A percentile compares a stretch with the other conserved stretches of the same genome.
These are phyloP conservation scores for Fissipunctia ypsillon DNA, from an alignment of 2,888 invertebrate species.

Conservation along the genomic window DNA sequence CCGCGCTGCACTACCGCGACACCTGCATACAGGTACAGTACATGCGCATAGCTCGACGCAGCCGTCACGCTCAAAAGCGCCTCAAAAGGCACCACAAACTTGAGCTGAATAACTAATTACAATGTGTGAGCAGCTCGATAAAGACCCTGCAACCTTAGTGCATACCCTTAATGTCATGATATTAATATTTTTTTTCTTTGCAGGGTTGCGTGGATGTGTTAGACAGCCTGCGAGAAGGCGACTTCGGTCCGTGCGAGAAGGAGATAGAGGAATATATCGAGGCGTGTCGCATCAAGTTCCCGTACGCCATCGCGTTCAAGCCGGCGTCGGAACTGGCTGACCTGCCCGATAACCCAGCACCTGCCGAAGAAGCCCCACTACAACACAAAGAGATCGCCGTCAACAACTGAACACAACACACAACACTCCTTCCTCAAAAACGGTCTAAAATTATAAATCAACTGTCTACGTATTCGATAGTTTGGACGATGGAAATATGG, in stretches of 20 bases:
- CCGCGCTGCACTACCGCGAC: conserved; percentile 77
- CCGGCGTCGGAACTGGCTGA: conserved; percentile 76
- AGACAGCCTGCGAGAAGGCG: conserved; percentile 94
- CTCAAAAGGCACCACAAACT: background rate
- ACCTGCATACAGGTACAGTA: conserved; percentile 81
- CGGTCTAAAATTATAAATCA: conserved; percentile 61
- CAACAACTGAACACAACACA: conserved; percentile 74
- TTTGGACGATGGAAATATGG: conserved; percentile 39
- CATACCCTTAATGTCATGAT: background rate
- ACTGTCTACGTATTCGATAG: conserved; percentile 47
- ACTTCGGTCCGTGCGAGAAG: conserved; percentile 94
- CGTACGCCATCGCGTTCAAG: conserved; percentile 94
- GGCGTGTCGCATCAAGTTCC: conserved; percentile 94
- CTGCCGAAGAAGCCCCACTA: conserved; percentile 67
- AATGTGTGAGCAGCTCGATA: background rate
- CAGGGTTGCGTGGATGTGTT: conserved; percentile 95
- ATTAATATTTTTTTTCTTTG: conserved; percentile 58
- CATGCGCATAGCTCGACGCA: background rate
- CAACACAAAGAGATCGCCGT: conserved; percentile 77
- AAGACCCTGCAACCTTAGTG: background rate
- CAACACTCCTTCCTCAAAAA: conserved; percentile 39
- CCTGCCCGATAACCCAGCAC: conserved; percentile 65
- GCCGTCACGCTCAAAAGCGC: background rate
- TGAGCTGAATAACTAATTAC: background rate
- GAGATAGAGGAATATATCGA: conserved; percentile 93